phyloP scores from a whole-genome alignment of 2,888 invertebrate species.

The Tanaodytes sp. region DNA sequence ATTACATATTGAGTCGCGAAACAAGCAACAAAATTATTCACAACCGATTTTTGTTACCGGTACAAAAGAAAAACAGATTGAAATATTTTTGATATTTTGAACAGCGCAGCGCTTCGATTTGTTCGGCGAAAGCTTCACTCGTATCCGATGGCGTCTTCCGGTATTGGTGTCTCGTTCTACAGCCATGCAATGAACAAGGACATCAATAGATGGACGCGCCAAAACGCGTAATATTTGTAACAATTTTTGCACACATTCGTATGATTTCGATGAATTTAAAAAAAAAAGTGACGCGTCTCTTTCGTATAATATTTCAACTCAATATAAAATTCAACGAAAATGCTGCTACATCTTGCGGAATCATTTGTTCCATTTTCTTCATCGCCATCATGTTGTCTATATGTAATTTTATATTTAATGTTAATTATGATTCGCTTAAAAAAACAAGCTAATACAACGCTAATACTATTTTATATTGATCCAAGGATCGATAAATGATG shows the following conservation, averaged over 20 bases:
- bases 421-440: slow-evolving; percentile 2
- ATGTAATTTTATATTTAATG: slow-evolving; percentile 28
- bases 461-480: slow-evolving; percentile 22
- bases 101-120: slow-evolving; percentile 24
- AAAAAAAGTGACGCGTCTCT: slow-evolving; percentile 1
- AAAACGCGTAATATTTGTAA: slow-evolving; percentile 13
- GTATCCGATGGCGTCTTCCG: slow-evolving; percentile 4
- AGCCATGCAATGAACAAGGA: slow-evolving; percentile 1
- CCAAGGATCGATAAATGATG: slow-evolving; percentile 8
- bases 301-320: slow-evolving; percentile 16
- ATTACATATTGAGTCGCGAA: slow-evolving; percentile 23
- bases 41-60: slow-evolving; percentile 20
- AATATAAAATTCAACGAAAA: not conserved
- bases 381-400: slow-evolving; percentile 9
- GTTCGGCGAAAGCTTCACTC: slow-evolving; percentile 10
- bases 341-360: not conserved
- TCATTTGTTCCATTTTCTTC: slow-evolving; percentile 41
- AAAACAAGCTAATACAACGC: not conserved
- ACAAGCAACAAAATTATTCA: not conserved
- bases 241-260: not conserved
- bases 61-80: slow-evolving; percentile 19
- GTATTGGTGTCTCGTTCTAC: slow-evolving; percentile 7
- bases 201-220: slow-evolving; percentile 7
- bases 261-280: slow-evolving; percentile 15
- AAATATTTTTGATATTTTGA: slow-evolving; percentile 40